Percentiles rank a stretch among this genome's conserved stretches.
These are phyloP conservation scores for Papilio helenus DNA, from an alignment of 1,140 invertebrate genomes.

Conservation along the genomic window DNA sequence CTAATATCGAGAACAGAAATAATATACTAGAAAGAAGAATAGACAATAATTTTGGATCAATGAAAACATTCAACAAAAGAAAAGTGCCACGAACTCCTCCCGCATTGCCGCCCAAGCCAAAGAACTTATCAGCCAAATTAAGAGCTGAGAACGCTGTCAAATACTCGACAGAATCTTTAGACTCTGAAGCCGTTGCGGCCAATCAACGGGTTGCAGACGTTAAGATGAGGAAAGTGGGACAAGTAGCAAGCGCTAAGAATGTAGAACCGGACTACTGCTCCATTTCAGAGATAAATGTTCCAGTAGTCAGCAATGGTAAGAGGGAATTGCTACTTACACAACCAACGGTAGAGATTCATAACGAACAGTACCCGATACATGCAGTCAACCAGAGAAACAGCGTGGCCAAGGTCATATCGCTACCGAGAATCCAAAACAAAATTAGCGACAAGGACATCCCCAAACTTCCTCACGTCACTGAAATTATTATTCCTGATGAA, in stretches of 20 bases:
- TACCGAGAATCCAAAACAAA: constrained; percentile 78
- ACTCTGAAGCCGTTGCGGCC: constrained; percentile 86
- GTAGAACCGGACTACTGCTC: constrained; percentile 86
- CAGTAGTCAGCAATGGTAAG: constrained; percentile 82
- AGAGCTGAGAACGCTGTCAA: constrained; percentile 80
- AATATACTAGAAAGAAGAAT: constrained; percentile 65
- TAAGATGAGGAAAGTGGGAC: constrained; percentile 81
- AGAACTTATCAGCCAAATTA: constrained; percentile 85
- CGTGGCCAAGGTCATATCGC: constrained; percentile 77
- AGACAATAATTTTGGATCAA: constrained; percentile 67
- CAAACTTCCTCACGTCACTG: constrained; percentile 85
- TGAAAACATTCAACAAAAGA: constrained; percentile 81
- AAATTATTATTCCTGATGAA: constrained; percentile 85
- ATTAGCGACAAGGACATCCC: constrained; percentile 84
- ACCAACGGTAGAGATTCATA: constrained; percentile 81
- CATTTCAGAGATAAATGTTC: constrained; percentile 86
- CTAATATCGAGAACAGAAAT: constrained; percentile 85
- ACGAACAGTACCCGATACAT: constrained; percentile 77
- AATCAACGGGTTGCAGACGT: constrained; percentile 85
- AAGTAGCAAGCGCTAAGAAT: constrained; percentile 76
- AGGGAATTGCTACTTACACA: constrained; percentile 80
- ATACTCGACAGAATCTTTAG: constrained; percentile 71
- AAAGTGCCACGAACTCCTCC: constrained; percentile 86
- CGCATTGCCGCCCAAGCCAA: constrained; percentile 87
- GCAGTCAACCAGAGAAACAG: constrained; percentile 68